Base-by-base conservation (phyloP, 2,888 invertebrate species). In the Germaria angustata region DNA sequence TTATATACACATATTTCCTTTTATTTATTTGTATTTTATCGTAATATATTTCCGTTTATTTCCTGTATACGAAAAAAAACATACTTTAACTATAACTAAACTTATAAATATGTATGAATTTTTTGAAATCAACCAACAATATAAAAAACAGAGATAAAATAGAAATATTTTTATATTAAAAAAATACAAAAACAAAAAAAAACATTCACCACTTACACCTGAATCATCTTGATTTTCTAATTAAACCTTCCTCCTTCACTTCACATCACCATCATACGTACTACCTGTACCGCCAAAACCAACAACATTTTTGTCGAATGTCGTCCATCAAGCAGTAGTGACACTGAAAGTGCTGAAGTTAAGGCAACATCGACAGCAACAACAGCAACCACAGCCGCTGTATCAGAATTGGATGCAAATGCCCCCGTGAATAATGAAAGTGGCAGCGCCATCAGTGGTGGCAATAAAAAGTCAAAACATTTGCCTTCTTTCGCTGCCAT, bases 321-420 rank as follows among this genome's bases (percentile, higher is more conserved):
- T 36, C 44, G 69, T 69, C 69, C 69, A 69, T 46, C 51, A 78
- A 51, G 17, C 49, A 94, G 94, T 89, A 94, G 94, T 88, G 94
- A 94, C 90, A 94, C 94, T 46, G 94, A 94, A 90, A 94, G 94
- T 88, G 93, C 94, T 71, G 94, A 93, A 84, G 91, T 92, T 81
- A 90, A 90, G 84, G 89, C 90, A 83, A 89, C 88, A 84, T 88
- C 90, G 75, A 90, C 87, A 73, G 88, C 88, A 51, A 89, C 89
- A 22, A 87, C 88, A 13, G 87, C 88, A 79, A 88, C 88, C 66
- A 87, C 88, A 28, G 86, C 89, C 15, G 87, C 87, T 69, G 85
- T 85, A 61, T 86, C 88, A 73, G 86, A 79, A 75, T 63, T 76
- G 11, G 88, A 91, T 59, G 87, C 89, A 82, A 78, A 88, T 76